Base-by-base conservation (phyloP, 2,797 vertebrate species). In the Kryptolebias ocellatus region DNA sequence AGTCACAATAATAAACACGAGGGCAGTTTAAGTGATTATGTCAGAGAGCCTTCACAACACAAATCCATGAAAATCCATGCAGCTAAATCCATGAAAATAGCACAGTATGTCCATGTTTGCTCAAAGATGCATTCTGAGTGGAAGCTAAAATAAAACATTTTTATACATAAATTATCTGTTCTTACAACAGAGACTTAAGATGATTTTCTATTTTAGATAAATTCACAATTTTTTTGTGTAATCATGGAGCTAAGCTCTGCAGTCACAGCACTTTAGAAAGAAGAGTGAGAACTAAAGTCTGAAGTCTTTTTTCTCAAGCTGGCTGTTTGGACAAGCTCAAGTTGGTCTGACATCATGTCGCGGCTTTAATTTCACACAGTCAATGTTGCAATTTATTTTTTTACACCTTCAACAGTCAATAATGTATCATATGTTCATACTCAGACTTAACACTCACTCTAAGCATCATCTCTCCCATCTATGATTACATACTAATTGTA, bases 11-110 rank as follows among this genome's bases (percentile, higher is more conserved):
- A 87, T 74, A 86, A 90, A 87, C 77, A 88, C 17, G 63, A 70
- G 85, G 76, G 77, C 79, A 83, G 81, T 87, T 88, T 89, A 87
- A 85, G 75, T 87, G 84, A 89, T 89, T 90, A 87, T 84, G 79
- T 76, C 46, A 18, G 46, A 69, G 76, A 16, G 67, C 75, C 70
- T 84, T 83, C 64, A 67, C 68, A 72, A 79, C 76, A 78, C 78
- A 87, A 86, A 90, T 89, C 84, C 85, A 81, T 69, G 70, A 83
- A 89, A 89, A 89, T 91, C 88, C 90, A 74, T 66, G 39, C 76
- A 73, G 67, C 74, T 80, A 87, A 89, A 86, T 85, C 87, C 78
- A 77, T 74, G 62, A 78, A 87, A 86, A 86, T 73, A 86, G 74
- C 76, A 80, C 76, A 83, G 79, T 72, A 76, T 78, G 74, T 24